These are phyloP conservation scores for Stercorarius parasiticus DNA, from an alignment of 2,113 vertebrate genomes.

Conservation along the genomic window DNA sequence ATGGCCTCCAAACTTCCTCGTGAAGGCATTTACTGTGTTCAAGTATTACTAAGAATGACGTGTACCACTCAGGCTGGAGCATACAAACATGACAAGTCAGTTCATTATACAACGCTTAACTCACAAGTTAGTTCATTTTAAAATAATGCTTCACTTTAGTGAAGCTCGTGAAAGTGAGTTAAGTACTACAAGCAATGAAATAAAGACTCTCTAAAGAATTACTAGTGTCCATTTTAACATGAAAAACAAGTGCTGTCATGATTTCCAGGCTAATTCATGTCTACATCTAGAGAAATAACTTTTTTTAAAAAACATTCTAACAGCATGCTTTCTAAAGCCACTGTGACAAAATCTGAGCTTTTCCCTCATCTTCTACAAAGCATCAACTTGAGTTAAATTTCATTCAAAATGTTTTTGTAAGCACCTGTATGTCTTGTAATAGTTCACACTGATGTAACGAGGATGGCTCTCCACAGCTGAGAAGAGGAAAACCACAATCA, in stretches of 20 bases:
- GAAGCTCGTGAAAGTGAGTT: neutral
- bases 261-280: neutral
- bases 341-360: neutral
- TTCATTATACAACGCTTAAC: slow-evolving; percentile 19
- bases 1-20: neutral
- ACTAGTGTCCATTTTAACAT: neutral
- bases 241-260: neutral
- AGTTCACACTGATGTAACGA: neutral
- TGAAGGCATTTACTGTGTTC: slow-evolving; percentile 24
- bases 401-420: neutral
- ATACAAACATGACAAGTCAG: neutral
- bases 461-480: neutral
- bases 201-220: neutral
- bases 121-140: neutral
- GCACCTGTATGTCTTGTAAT: neutral
- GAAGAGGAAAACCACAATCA: neutral
- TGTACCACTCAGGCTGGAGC: neutral
- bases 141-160: slow-evolving; percentile 23
- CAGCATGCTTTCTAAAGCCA: neutral
- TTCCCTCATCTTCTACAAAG: neutral
- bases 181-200: neutral
- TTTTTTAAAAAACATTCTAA: neutral
- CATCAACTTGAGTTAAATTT: neutral
- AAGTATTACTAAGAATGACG: neutral
- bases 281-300: neutral